Percentiles rank a stretch among this genome's conserved stretches.
Evolutionary conservation across 2,113 vertebrate genomes (phyloP).

Genomic region (Tetraodon nigroviridis): DNA sequence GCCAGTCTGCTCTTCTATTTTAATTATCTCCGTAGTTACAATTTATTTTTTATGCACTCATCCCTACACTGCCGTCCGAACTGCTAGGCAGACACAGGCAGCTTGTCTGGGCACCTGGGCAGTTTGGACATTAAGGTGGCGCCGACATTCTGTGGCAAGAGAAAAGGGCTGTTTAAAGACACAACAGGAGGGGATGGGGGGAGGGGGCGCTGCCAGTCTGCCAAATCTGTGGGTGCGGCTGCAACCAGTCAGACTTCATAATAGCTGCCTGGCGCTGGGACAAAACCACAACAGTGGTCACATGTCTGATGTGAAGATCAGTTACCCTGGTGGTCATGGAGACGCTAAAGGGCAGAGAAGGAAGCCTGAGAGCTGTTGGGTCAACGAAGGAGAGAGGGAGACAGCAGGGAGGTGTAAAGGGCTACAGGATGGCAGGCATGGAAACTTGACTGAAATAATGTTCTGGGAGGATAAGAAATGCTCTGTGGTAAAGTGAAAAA

Average conservation of each 20-base stretch:
- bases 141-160: constrained; percentile 42
- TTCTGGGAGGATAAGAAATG: not conserved
- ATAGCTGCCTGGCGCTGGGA: constrained; percentile 51
- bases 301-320: constrained; percentile 6
- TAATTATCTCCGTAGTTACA: constrained; percentile 6
- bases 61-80: constrained; percentile 8
- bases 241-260: constrained; percentile 62
- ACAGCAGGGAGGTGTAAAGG: not conserved
- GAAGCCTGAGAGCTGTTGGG: not conserved
- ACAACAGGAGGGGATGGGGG: constrained; percentile 21
- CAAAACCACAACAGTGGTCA: constrained; percentile 48
- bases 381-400: not conserved
- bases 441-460: not conserved
- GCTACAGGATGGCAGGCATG: not conserved
- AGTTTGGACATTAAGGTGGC: constrained; percentile 46
- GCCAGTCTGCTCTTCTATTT: constrained; percentile 14
- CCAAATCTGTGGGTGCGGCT: constrained; percentile 62
- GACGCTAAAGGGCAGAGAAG: constrained; percentile 12
- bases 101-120: constrained; percentile 47
- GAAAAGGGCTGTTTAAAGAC: constrained; percentile 44
- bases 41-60: constrained; percentile 30
- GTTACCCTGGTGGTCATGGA: constrained; percentile 18
- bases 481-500: not conserved
- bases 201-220: constrained; percentile 54
- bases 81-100: constrained; percentile 2